phyloP scores from a whole-genome alignment of 2,113 vertebrate species.

The Bagarius yarrelli region DNA sequence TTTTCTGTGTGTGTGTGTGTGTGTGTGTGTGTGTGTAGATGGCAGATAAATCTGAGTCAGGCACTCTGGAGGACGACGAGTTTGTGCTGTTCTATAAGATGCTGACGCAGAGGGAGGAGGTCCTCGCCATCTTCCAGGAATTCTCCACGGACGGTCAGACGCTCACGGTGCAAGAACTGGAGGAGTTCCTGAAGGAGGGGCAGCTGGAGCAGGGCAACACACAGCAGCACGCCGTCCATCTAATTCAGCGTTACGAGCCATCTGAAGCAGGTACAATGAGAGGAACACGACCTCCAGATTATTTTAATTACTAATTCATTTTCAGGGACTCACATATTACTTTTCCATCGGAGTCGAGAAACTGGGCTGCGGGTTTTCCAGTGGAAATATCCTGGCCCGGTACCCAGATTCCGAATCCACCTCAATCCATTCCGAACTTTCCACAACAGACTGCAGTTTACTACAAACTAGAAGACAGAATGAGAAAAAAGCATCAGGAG shows the following conservation, averaged over 20 bases:
- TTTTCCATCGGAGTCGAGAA: too few relatives aligned
- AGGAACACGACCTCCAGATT: background rate
- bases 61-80: slow-evolving; percentile 85
- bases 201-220: slow-evolving; percentile 74
- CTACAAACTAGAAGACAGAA: too few relatives aligned
- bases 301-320: background rate
- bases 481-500: too few relatives aligned
- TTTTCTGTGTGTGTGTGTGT: background rate
- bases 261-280: slow-evolving; percentile 79
- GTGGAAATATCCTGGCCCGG: too few relatives aligned
- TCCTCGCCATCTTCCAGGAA: slow-evolving; percentile 80
- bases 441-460: too few relatives aligned
- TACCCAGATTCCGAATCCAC: too few relatives aligned
- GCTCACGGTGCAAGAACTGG: slow-evolving; percentile 79
- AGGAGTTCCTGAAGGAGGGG: slow-evolving; percentile 82
- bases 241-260: slow-evolving; percentile 84
- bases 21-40: slow-evolving; percentile 68
- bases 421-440: too few relatives aligned
- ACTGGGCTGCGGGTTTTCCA: too few relatives aligned
- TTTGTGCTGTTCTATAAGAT: slow-evolving; percentile 94
- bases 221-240: slow-evolving; percentile 73
- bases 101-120: slow-evolving; percentile 83
- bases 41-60: slow-evolving; percentile 85
- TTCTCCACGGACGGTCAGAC: slow-evolving; percentile 86
- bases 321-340: too few relatives aligned